phyloP scores from a whole-genome alignment of 1,140 invertebrate species.

The Ceratosolen fusciceps region DNA sequence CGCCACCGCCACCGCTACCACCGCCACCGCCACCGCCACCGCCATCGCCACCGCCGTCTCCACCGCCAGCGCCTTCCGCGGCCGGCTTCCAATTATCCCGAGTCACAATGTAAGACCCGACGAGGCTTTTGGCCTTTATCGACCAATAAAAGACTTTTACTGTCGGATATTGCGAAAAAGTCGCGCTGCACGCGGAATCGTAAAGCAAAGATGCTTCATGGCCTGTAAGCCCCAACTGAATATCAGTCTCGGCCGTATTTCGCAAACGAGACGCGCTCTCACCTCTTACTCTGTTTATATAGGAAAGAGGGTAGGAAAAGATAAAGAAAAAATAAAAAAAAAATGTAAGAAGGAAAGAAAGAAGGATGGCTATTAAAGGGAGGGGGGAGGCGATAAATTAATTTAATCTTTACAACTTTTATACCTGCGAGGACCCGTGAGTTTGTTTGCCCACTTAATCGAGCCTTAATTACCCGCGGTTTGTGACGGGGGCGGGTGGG shows the following conservation, averaged over 20 bases:
- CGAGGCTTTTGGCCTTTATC: background rate
- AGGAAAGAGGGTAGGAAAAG: no score
- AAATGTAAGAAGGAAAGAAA: no score
- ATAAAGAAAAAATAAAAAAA: no score
- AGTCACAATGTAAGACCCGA: background rate
- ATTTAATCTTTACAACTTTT: constrained; percentile 24
- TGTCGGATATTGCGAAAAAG: background rate
- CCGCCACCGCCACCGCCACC: no score
- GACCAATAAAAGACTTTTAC: background rate
- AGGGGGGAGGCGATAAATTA: constrained; percentile 13
- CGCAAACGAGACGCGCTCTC: no score
- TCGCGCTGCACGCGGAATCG: background rate
- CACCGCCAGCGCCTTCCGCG: no score
- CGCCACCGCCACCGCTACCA: background rate
- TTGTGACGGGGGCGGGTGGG: no score
- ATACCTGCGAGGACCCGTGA: background rate
- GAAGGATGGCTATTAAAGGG: constrained; percentile 5
- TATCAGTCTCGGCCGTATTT: background rate
- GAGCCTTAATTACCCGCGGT: constrained; percentile 8
- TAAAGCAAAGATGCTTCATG: background rate
- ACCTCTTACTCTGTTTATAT: no score
- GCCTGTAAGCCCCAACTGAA: background rate
- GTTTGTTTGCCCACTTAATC: constrained; percentile 9
- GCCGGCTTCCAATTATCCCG: background rate
- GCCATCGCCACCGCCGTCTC: no score